A percentile compares a stretch with the other conserved stretches of the same genome.
These are phyloP conservation scores for Rotaria macrura DNA, from an alignment of 2,888 invertebrate species.

Conservation along the genomic window DNA sequence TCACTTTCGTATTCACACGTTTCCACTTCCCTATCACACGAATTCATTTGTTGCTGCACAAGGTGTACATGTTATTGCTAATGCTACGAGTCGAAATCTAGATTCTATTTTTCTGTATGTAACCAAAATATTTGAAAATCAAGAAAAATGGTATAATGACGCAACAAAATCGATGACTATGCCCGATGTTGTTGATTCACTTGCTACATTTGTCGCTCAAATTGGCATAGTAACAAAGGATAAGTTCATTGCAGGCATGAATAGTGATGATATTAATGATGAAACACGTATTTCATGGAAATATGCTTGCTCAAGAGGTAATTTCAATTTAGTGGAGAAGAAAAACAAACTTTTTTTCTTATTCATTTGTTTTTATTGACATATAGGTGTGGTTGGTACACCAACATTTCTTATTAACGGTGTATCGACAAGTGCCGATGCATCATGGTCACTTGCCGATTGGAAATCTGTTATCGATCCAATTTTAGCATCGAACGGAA, in stretches of 20 bases:
- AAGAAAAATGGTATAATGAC: constrained; percentile 35
- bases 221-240: background rate
- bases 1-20: constrained; percentile 39
- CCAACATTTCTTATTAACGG: constrained; percentile 42
- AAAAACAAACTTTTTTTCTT: background rate
- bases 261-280: constrained; percentile 34
- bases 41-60: constrained; percentile 39
- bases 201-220: background rate
- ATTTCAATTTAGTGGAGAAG: background rate
- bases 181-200: constrained; percentile 34
- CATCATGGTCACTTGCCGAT: constrained; percentile 38
- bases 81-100: constrained; percentile 32
- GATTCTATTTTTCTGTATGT: constrained; percentile 36
- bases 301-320: constrained; percentile 38
- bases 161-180: constrained; percentile 36
- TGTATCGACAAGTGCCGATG: constrained; percentile 37
- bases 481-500: background rate
- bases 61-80: constrained; percentile 36
- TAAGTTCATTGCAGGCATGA: background rate
- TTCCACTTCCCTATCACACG: constrained; percentile 43
- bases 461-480: constrained; percentile 40
- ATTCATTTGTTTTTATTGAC: background rate
- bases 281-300: constrained; percentile 39
- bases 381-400: constrained; percentile 38
- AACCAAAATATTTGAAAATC: constrained; percentile 35